phyloP scores from a whole-genome alignment of 2,888 invertebrate genomes.

The Drosophila macrothrix region DNA sequence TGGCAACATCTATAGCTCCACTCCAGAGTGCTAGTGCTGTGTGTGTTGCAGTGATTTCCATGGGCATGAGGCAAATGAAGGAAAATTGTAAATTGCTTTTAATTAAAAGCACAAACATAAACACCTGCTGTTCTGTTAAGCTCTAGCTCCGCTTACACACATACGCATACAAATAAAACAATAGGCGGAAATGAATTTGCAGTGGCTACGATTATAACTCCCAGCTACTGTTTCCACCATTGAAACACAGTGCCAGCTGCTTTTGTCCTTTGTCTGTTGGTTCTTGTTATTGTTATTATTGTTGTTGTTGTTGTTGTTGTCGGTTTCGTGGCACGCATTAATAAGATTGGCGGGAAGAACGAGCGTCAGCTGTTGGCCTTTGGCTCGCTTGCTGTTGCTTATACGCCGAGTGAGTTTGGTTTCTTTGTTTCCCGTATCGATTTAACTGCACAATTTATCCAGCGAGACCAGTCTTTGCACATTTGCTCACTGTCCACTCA shows the following conservation, averaged over 20 bases:
- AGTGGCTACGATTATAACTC: conserved; percentile 55
- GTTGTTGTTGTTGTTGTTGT: conserved; percentile 35
- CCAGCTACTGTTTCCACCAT: conserved; percentile 16
- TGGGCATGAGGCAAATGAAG: conserved; percentile 64
- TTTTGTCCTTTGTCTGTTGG: conserved; percentile 58
- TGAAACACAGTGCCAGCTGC: conserved; percentile 47
- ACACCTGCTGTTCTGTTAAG: conserved; percentile 71
- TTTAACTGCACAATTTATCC: conserved; percentile 48
- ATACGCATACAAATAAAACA: conserved; percentile 51
- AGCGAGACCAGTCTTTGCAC: conserved; percentile 43
- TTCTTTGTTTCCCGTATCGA: conserved; percentile 34
- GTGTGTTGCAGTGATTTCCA: conserved; percentile 49
- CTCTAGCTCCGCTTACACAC: conserved; percentile 9
- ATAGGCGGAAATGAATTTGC: conserved; percentile 73
- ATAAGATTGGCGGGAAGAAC: conserved; percentile 20
- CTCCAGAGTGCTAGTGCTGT: background rate
- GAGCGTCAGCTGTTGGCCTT: conserved; percentile 42
- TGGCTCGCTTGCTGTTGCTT: conserved; percentile 47
- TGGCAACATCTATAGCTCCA: background rate
- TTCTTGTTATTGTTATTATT: conserved; percentile 1
- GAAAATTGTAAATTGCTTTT: conserved; percentile 82
- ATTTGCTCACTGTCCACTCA: conserved; percentile 46
- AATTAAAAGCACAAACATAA: conserved; percentile 82
- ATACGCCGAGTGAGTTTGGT: conserved; percentile 49
- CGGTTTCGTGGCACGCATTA: conserved; percentile 39